Evolutionary conservation across 2,113 vertebrate species (phyloP).

Genomic region (Hiodon alosoides): DNA sequence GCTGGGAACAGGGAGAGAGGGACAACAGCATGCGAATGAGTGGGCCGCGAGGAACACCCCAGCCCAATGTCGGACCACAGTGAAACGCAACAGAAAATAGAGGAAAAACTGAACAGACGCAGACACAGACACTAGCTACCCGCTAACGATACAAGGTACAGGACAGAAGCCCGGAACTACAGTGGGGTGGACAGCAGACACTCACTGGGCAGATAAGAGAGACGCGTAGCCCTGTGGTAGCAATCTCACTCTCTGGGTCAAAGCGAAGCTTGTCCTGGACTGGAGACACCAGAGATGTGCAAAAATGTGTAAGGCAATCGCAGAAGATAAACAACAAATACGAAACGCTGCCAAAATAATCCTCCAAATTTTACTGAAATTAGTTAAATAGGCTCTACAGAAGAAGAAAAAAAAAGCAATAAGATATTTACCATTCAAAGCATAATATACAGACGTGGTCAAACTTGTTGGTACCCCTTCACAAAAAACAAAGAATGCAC

Average conservation of each 20-base stretch:
- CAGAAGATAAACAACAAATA: too few species aligned
- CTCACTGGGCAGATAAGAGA: slow-evolving; percentile 90
- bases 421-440: too few species aligned
- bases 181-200: neutral
- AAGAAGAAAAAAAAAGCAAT: too few species aligned
- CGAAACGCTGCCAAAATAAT: too few species aligned
- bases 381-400: too few species aligned
- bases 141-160: neutral
- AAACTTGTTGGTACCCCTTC: too few species aligned
- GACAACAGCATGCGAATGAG: slow-evolving; percentile 3
- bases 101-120: neutral
- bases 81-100: neutral
- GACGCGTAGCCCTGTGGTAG: slow-evolving; percentile 92
- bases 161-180: neutral
- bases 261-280: slow-evolving; percentile 97
- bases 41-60: neutral
- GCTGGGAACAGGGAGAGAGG: slow-evolving; percentile 53
- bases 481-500: too few species aligned
- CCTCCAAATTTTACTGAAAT: neutral
- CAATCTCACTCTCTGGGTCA: slow-evolving; percentile 97
- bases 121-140: neutral
- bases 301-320: neutral
- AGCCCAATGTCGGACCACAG: too few species aligned
- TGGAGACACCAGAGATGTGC: slow-evolving; percentile 44
- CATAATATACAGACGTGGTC: too few species aligned